phyloP scores from a whole-genome alignment of 2,797 vertebrate species.

The Garrulus glandarius region DNA sequence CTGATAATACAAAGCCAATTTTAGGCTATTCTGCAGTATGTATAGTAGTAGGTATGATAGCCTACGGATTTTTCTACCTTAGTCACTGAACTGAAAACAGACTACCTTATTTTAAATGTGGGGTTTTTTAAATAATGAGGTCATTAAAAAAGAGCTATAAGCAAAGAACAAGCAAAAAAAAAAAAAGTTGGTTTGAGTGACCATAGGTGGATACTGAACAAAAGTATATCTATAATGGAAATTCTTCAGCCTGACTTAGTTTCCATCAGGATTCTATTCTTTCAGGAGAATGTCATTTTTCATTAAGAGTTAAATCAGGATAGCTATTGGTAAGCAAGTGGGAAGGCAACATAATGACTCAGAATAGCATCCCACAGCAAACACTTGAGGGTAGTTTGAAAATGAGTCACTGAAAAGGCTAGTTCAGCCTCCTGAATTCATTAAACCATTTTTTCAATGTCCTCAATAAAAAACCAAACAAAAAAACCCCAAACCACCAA shows the following conservation, averaged over 20 bases:
- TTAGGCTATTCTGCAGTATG: background rate
- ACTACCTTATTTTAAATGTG: background rate
- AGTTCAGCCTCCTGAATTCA: background rate
- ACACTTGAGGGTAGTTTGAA: background rate
- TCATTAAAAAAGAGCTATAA: background rate
- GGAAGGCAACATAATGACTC: conserved; percentile 18
- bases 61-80: background rate
- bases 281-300: background rate
- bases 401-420: conserved; percentile 20
- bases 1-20: background rate
- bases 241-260: background rate
- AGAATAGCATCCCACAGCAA: conserved; percentile 6
- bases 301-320: conserved; percentile 9
- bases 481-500: background rate
- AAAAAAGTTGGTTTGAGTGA: background rate
- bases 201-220: background rate
- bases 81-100: background rate
- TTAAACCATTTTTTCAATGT: background rate
- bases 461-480: background rate
- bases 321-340: conserved; percentile 3
- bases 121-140: background rate
- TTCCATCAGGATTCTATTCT: background rate
- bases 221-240: background rate
- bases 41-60: background rate
- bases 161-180: background rate